A percentile compares a stretch with the other conserved stretches of the same genome.
Evolutionary conservation across 2,797 vertebrate species (phyloP).

Genomic region (Cynopterus sphinx): DNA sequence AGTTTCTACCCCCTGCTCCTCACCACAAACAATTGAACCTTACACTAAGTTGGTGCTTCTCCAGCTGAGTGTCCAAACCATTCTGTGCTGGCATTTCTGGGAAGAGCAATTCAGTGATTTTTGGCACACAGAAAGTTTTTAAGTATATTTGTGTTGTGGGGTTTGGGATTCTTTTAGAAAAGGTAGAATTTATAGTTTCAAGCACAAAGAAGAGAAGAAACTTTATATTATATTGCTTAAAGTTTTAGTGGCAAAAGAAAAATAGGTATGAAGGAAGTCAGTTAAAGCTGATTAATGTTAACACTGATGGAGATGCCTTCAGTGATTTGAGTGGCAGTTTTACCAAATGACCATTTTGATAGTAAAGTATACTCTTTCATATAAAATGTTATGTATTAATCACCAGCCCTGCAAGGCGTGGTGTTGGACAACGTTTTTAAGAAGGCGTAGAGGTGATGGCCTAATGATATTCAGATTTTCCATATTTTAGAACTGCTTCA

Average conservation of each 20-base stretch:
- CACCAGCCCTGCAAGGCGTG: background rate
- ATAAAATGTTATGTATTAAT: background rate
- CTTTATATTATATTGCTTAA: background rate
- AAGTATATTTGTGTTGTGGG: background rate
- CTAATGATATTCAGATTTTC: conserved; percentile 21
- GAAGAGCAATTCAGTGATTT: conserved; percentile 6
- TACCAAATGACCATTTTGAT: background rate
- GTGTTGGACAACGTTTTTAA: background rate
- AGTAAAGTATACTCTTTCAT: conserved; percentile 1
- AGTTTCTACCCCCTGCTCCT: background rate
- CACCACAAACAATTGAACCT: background rate
- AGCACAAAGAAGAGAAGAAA: background rate
- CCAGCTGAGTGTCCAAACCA: background rate
- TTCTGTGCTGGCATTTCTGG: conserved; percentile 19
- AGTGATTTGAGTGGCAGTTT: background rate
- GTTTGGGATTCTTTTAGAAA: background rate
- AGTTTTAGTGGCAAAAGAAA: background rate
- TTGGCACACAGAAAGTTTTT: background rate
- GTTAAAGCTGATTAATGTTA: background rate
- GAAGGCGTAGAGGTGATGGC: background rate
- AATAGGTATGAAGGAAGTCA: background rate
- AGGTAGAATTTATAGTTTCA: background rate
- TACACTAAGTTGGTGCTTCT: background rate
- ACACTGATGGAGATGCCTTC: background rate
- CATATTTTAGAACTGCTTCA: background rate